Evolutionary conservation across 92 coral and sea anemone genomes (phyloP).

Genomic region (Parazoanthus swiftii): DNA sequence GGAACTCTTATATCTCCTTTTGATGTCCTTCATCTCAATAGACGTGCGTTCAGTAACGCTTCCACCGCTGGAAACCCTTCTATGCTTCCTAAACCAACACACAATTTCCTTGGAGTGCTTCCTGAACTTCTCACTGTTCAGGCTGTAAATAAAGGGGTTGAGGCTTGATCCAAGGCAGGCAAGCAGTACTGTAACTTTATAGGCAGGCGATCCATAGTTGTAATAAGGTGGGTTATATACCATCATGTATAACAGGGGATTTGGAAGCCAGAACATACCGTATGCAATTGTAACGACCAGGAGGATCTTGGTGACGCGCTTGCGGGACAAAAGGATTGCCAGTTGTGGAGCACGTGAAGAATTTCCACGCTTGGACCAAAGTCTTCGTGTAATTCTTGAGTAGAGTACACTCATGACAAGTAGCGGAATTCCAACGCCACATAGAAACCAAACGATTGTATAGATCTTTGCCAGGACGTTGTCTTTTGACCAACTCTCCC

Average conservation of each 20-base stretch:
- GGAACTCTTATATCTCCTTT: not conserved
- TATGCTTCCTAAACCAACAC: conserved; percentile 23
- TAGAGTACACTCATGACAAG: conserved; percentile 41
- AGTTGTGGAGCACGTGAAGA: conserved; percentile 19
- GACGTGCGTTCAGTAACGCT: not conserved
- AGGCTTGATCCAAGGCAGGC: conserved; percentile 55
- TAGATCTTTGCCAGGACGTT: conserved; percentile 45
- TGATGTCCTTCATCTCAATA: not conserved
- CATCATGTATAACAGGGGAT: conserved; percentile 53
- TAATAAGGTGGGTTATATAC: conserved; percentile 47
- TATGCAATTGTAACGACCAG: conserved; percentile 51
- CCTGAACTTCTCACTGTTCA: conserved; percentile 58
- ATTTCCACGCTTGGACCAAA: conserved; percentile 40
- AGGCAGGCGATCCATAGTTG: conserved; percentile 49
- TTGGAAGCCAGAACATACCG: conserved; percentile 62
- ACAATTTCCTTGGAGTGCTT: conserved; percentile 36
- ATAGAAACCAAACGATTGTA: conserved; percentile 50
- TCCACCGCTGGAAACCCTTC: not conserved
- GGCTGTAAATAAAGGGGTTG: conserved; percentile 60
- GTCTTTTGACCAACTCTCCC: conserved; percentile 49
- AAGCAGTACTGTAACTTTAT: conserved; percentile 43
- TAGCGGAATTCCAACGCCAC: conserved; percentile 48
- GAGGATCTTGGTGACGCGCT: conserved; percentile 52
- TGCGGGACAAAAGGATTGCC: conserved; percentile 41
- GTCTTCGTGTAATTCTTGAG: conserved; percentile 44